These are phyloP conservation scores for Helicoverpa zea DNA, from an alignment of 1,140 invertebrate genomes.

Conservation along the genomic window DNA sequence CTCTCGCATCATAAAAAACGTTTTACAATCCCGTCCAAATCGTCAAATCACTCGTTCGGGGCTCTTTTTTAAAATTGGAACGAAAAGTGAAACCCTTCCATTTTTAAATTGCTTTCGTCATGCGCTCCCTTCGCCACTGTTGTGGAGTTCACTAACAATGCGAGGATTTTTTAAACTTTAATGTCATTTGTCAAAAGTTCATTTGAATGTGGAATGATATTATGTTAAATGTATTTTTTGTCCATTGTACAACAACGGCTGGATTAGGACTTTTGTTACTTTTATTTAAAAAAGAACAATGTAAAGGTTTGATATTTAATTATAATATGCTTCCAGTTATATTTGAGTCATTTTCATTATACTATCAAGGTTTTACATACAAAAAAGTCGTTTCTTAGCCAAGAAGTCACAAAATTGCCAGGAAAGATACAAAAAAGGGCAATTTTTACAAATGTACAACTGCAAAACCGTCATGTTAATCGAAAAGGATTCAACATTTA, in stretches of 20 bases:
- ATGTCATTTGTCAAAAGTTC: constrained; percentile 65
- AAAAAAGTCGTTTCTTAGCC: background rate
- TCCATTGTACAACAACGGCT: background rate
- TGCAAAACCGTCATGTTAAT: no score
- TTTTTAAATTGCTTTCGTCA: constrained; percentile 85
- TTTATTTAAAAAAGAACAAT: background rate
- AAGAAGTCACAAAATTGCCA: no score
- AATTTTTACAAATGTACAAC: no score
- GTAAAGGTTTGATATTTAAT: background rate
- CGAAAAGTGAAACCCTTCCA: constrained; percentile 81
- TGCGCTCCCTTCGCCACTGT: constrained; percentile 75
- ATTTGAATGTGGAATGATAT: constrained; percentile 68
- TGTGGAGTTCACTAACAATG: constrained; percentile 67
- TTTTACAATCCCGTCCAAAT: constrained; percentile 79
- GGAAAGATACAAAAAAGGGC: no score
- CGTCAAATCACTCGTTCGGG: constrained; percentile 82
- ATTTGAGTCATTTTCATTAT: no score
- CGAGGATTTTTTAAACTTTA: constrained; percentile 57
- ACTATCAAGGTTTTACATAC: background rate
- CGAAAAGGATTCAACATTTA: no score
- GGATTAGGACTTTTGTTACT: background rate
- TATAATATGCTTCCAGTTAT: no score
- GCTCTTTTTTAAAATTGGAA: constrained; percentile 83
- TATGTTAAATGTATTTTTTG: constrained; percentile 51
- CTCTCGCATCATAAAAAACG: constrained; percentile 71